phyloP scores from a whole-genome alignment of 2,797 vertebrate genomes.

The Silurus aristotelis region DNA sequence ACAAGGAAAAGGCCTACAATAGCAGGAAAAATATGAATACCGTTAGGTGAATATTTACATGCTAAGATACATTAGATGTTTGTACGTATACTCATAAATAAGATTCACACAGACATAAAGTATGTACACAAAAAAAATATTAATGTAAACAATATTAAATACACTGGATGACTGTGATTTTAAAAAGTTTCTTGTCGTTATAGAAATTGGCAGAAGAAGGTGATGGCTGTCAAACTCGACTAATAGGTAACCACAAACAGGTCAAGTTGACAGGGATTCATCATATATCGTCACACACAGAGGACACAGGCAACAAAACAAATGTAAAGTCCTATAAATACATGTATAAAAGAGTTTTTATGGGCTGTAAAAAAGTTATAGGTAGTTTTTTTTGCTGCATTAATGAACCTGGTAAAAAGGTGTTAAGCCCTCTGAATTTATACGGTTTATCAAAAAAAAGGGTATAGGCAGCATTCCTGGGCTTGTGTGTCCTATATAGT shows the following conservation, averaged over 20 bases:
- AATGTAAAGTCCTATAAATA: constrained; percentile 14
- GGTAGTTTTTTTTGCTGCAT: constrained; percentile 8
- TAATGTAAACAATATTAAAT: constrained; percentile 69
- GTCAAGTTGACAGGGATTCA: background rate
- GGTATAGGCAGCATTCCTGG: constrained; percentile 24
- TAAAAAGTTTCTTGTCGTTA: background rate
- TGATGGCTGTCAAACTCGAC: background rate
- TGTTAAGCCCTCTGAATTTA: constrained; percentile 15
- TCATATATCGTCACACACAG: constrained; percentile 2
- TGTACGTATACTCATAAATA: constrained; percentile 42
- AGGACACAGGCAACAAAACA: constrained; percentile 22
- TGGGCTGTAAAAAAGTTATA: constrained; percentile 13
- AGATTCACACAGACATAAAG: constrained; percentile 43
- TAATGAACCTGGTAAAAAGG: constrained; percentile 7
- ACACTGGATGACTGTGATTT: background rate
- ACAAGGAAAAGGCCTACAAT: background rate
- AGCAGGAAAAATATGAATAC: constrained; percentile 23
- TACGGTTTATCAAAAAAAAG: constrained; percentile 18
- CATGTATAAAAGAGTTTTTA: constrained; percentile 11
- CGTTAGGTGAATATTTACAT: constrained; percentile 63
- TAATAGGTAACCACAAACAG: constrained; percentile 7
- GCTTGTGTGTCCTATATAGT: constrained; percentile 10
- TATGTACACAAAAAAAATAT: constrained; percentile 72
- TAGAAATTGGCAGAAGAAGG: constrained; percentile 3
- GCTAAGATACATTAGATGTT: constrained; percentile 47